Evolutionary conservation across 2,797 vertebrate species (phyloP).

Genomic region (Cephalopachus bancanus): DNA sequence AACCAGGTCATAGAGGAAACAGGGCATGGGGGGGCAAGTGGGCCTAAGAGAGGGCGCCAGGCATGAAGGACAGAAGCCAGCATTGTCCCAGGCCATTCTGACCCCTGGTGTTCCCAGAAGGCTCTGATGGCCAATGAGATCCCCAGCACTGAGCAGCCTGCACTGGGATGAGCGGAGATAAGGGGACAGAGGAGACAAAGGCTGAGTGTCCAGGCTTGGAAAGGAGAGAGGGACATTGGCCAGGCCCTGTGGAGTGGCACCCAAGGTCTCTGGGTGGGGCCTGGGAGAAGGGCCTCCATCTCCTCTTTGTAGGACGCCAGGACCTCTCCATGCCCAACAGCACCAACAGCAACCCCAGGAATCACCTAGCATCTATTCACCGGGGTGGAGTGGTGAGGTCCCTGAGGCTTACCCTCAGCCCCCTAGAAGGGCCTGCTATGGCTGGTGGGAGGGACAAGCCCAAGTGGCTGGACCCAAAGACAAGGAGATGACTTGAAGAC

Average conservation of each 20-base stretch:
- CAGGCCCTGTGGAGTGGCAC: not conserved
- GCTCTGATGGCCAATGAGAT: slow-evolving; percentile 27
- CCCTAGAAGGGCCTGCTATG: not conserved
- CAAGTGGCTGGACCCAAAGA: too few species aligned
- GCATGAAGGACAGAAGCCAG: slow-evolving; percentile 55
- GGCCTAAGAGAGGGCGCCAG: not conserved
- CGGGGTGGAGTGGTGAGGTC: too few species aligned
- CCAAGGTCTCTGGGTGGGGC: not conserved
- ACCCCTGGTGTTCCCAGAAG: not conserved
- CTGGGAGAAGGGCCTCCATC: not conserved
- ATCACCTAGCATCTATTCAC: too few species aligned
- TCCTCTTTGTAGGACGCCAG: not conserved
- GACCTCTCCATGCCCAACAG: not conserved
- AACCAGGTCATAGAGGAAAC: not conserved
- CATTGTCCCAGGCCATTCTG: slow-evolving; percentile 64
- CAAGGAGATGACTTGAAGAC: not conserved
- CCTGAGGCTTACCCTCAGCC: too few species aligned
- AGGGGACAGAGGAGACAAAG: slow-evolving; percentile 67
- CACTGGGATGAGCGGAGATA: slow-evolving; percentile 23
- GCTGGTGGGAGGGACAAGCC: not conserved
- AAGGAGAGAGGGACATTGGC: not conserved
- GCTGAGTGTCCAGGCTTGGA: slow-evolving; percentile 42
- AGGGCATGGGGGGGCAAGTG: rapidly evolving
- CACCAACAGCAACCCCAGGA: too few species aligned
- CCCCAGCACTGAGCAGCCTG: slow-evolving; percentile 24